A percentile compares a stretch with the other conserved stretches of the same genome.
Conservation (phyloP, 2,888 invertebrate species). For the Tholera decimalis region DNA sequence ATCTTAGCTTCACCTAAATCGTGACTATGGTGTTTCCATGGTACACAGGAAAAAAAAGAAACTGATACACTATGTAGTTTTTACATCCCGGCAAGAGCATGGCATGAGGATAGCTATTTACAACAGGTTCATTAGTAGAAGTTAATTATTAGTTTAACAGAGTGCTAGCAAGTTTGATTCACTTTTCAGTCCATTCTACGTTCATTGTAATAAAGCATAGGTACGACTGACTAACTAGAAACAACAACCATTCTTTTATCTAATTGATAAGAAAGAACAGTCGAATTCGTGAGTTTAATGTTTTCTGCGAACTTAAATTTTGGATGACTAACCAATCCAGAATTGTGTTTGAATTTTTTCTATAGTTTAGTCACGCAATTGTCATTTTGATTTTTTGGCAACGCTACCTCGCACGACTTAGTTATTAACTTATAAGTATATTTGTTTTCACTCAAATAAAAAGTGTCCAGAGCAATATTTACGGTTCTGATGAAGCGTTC, state of each 20-base stretch:
- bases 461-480: no score
- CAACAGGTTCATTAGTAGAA: slow-evolving; percentile 30
- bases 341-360: not conserved
- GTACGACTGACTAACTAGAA: not conserved
- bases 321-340: not conserved
- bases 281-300: not conserved
- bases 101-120: slow-evolving; percentile 43
- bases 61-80: slow-evolving; percentile 66
- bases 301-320: not conserved
- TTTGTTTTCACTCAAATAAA: no score
- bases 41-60: slow-evolving; percentile 23
- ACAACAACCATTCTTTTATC: not conserved
- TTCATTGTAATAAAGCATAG: not conserved
- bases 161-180: slow-evolving; percentile 23
- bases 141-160: slow-evolving; percentile 21
- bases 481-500: not conserved
- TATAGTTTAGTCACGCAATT: not conserved
- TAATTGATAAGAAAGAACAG: not conserved
- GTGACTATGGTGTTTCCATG: slow-evolving; percentile 1
- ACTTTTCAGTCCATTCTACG: not conserved
- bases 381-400: not conserved
- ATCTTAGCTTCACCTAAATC: not conserved
- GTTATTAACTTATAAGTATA: no score
- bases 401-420: not conserved
- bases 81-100: slow-evolving; percentile 58